Evolutionary conservation across 2,888 invertebrate genomes (phyloP), one percentile per base, ranked within the genome.

Genomic region (Cybosia mesomella): DNA sequence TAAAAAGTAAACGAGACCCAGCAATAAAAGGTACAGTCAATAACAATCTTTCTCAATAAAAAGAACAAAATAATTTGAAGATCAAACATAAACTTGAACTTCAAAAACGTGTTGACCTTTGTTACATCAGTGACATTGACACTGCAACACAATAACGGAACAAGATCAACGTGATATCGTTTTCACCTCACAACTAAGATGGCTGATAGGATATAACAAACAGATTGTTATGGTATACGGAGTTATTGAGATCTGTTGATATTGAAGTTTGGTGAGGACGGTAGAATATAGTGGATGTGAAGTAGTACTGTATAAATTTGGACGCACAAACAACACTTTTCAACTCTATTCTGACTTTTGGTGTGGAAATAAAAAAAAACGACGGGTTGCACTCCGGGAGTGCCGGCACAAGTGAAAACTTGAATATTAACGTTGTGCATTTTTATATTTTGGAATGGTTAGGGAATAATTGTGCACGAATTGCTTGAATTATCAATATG

Each of bases 131-230:
- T 64, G 74, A 73, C 75, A 83, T 82, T 87, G 87, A 86, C 87
- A 88, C 83, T 85, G 85, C 81, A 77, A 82, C 83, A 75, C 83
- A 82, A 85, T 86, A 86, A 87, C 87, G 87, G 57, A 83, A 83
- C 85, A 81, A 85, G 88, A 89, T 87, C 86, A 81, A 81, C 83
- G 83, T 82, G 83, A 88, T 88, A 89, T 88, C 77, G 85, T 90
- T 89, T 88, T 87, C 88, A 86, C 87, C 83, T 85, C 81, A 75
- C 74, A 84, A 80, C 71, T 64, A 70, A 80, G 86, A 88, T 86
- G 79, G 58, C 67, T 70, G 85, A 88, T 86, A 87, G 81, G 69
- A 72, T 64, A 74, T 76, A 78, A 81, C 78, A 81, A 77, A 81
- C 79, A 82, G 75, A 74, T 76, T 70, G 59, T 69, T 72, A 66